Evolutionary conservation across 2,888 invertebrate genomes (phyloP).

Genomic region (Steinernema carpocapsae): DNA sequence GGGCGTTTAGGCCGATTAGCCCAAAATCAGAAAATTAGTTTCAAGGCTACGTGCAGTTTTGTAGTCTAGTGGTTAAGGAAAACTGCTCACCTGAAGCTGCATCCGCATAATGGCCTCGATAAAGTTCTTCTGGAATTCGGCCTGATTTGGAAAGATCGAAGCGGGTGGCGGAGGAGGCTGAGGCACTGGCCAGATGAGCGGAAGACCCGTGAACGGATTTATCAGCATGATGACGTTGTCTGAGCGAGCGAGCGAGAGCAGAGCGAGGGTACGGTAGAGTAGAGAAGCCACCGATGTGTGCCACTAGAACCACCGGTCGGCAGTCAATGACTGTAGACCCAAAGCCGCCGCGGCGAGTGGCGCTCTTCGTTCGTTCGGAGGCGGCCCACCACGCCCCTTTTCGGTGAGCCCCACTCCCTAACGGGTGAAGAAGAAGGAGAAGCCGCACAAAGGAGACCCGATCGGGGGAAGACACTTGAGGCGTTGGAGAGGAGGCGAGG

Average conservation of each 20-base stretch:
- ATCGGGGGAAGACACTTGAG: too few relatives aligned
- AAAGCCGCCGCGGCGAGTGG: conserved; percentile 20
- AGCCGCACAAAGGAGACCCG: too few relatives aligned
- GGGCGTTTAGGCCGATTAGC: too few relatives aligned
- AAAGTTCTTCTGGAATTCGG: not conserved
- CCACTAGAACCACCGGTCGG: conserved; percentile 30
- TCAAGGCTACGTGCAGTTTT: too few relatives aligned
- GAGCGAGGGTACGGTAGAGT: too few relatives aligned
- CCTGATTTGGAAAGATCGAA: not conserved
- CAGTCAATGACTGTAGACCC: conserved; percentile 28
- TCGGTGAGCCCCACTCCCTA: not conserved
- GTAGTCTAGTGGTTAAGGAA: not conserved
- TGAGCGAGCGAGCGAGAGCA: not conserved
- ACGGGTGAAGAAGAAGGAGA: too few relatives aligned
- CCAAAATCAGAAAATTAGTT: too few relatives aligned
- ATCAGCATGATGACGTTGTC: not conserved
- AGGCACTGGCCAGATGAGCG: not conserved
- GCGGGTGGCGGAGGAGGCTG: not conserved
- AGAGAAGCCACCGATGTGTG: conserved; percentile 3
- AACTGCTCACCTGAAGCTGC: conserved; percentile 2
- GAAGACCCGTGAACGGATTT: conserved; percentile 17
- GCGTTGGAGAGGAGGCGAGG: too few relatives aligned
- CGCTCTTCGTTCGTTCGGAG: conserved; percentile 5
- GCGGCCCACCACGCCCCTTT: conserved; percentile 27
- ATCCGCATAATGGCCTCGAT: not conserved